phyloP scores from a whole-genome alignment of 2,888 invertebrate species.

The Chouioia cunea region DNA sequence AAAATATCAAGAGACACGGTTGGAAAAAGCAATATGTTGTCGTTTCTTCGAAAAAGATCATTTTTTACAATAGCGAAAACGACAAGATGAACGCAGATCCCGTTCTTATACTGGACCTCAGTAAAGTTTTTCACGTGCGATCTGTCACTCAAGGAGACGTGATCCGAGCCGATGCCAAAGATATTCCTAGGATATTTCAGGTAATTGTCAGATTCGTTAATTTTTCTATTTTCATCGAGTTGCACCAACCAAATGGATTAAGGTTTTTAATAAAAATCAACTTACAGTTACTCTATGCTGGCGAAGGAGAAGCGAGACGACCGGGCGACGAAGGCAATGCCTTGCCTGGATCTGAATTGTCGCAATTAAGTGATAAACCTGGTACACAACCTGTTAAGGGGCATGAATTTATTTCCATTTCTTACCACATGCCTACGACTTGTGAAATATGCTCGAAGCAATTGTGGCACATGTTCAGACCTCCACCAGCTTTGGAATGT shows the following conservation, averaged over 20 bases:
- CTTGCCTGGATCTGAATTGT: slow-evolving; percentile 72
- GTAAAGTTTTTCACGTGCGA: slow-evolving; percentile 98
- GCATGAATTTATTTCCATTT: slow-evolving; percentile 96
- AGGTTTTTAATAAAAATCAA: slow-evolving; percentile 10
- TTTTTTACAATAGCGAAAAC: slow-evolving; percentile 95
- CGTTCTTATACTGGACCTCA: slow-evolving; percentile 93
- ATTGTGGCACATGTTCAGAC: slow-evolving; percentile 97
- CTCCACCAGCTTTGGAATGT: slow-evolving; percentile 97
- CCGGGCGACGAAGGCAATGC: slow-evolving; percentile 75
- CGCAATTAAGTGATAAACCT: slow-evolving; percentile 71
- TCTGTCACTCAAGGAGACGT: slow-evolving; percentile 99
- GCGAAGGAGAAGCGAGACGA: slow-evolving; percentile 92
- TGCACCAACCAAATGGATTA: neutral
- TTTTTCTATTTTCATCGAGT: slow-evolving; percentile 12
- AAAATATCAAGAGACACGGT: slow-evolving; percentile 94
- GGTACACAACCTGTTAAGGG: slow-evolving; percentile 86
- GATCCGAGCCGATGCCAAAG: slow-evolving; percentile 97
- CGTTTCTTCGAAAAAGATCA: slow-evolving; percentile 95
- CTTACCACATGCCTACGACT: slow-evolving; percentile 97
- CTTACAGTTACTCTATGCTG: slow-evolving; percentile 90
- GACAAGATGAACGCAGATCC: slow-evolving; percentile 96
- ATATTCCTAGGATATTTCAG: slow-evolving; percentile 98
- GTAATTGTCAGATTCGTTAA: slow-evolving; percentile 65
- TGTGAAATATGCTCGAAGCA: slow-evolving; percentile 98
- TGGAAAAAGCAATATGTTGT: slow-evolving; percentile 98